A percentile compares a stretch with the other conserved stretches of the same genome.
These are phyloP conservation scores for Trissolcus brochymenae DNA, from an alignment of 2,888 invertebrate genomes.

Conservation along the genomic window DNA sequence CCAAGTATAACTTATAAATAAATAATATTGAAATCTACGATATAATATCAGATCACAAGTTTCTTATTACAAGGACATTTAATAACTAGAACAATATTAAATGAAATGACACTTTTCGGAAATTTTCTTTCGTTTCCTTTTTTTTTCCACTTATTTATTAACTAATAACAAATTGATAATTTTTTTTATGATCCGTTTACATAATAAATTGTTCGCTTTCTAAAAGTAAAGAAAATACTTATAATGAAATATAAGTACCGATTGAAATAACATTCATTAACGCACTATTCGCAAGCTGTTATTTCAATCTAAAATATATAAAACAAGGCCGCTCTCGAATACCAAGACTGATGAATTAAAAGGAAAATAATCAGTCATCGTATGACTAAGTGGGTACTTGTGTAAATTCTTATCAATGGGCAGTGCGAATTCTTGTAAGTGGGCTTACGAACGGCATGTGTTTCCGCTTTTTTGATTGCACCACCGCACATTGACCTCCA, in stretches of 20 bases:
- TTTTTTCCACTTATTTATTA: no score
- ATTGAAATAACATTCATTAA: constrained; percentile 1
- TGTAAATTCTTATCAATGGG: constrained; percentile 66
- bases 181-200: no score
- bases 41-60: no score
- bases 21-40: neutral
- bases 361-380: constrained; percentile 21
- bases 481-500: constrained; percentile 45
- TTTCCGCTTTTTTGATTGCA: constrained; percentile 44
- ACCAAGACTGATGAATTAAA: constrained; percentile 6
- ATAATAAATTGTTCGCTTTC: no score
- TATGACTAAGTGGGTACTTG: constrained; percentile 63
- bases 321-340: neutral
- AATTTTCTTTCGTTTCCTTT: no score
- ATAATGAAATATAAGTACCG: neutral
- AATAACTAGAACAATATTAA: no score
- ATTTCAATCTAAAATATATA: neutral
- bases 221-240: no score
- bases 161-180: no score
- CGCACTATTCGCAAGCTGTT: neutral
- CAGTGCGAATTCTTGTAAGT: constrained; percentile 53
- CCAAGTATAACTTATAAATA: neutral
- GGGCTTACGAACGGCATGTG: constrained; percentile 28
- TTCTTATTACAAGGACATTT: no score
- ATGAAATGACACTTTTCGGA: no score